These are phyloP conservation scores for Dendrocincla tyrannina DNA, from an alignment of 2,797 vertebrate genomes.

Conservation along the genomic window DNA sequence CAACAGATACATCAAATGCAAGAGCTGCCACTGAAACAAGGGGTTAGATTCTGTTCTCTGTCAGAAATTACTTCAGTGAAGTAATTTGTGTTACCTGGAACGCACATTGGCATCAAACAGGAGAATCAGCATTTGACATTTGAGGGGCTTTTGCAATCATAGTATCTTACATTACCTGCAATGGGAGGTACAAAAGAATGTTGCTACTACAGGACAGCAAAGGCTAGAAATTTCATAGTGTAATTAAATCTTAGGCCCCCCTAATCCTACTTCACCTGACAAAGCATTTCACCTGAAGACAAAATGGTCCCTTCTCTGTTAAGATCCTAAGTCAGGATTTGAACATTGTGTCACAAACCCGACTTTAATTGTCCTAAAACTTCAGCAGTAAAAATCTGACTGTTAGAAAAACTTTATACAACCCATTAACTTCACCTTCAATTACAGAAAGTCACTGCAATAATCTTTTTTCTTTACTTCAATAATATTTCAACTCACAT, in stretches of 20 bases:
- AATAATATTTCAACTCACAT: background rate
- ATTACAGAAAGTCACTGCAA: background rate
- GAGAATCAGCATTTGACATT: constrained; percentile 40
- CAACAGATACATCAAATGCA: background rate
- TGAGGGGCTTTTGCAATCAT: constrained; percentile 31
- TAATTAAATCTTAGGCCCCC: background rate
- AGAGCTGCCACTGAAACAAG: background rate
- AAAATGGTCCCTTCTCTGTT: background rate
- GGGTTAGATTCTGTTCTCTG: background rate
- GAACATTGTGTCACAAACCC: background rate
- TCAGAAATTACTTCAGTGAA: constrained; percentile 46
- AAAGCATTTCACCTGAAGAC: background rate
- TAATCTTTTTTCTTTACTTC: background rate
- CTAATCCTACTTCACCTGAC: background rate
- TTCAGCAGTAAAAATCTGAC: background rate
- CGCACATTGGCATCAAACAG: constrained; percentile 8
- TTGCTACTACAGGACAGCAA: background rate
- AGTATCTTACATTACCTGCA: constrained; percentile 17
- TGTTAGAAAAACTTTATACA: background rate
- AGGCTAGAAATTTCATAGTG: background rate
- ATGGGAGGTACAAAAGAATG: background rate
- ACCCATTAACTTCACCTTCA: background rate
- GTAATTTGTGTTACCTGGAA: constrained; percentile 36
- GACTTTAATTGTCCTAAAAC: background rate
- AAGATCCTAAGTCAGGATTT: background rate